phyloP scores from a whole-genome alignment of 2,113 vertebrate species.

The Phaethornis superciliosus region DNA sequence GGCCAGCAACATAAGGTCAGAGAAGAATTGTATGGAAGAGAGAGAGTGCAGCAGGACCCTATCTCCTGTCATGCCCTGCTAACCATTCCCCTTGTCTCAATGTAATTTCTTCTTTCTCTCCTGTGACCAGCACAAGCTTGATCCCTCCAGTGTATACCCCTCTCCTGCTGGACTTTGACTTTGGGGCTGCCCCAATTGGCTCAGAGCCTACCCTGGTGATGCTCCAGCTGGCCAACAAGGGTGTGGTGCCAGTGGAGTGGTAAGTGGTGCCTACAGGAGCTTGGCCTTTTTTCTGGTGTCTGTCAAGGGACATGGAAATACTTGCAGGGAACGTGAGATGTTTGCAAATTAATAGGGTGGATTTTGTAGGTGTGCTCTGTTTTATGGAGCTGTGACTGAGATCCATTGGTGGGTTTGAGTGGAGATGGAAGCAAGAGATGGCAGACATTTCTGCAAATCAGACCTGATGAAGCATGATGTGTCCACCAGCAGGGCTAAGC shows the following conservation, averaged over 20 bases:
- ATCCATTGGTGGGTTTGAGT: neutral
- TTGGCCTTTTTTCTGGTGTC: neutral
- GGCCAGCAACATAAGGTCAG: neutral
- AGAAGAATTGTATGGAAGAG: neutral
- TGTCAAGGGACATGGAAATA: neutral
- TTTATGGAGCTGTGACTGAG: neutral
- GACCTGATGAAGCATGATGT: neutral
- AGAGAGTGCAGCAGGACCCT: neutral
- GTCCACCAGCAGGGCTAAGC: neutral
- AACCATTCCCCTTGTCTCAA: neutral
- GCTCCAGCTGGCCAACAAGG: conserved; percentile 85
- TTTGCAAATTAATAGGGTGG: neutral
- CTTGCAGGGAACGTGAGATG: accelerated
- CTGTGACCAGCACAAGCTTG: conserved; percentile 65
- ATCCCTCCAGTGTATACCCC: conserved; percentile 80
- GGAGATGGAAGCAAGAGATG: neutral
- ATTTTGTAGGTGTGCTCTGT: neutral
- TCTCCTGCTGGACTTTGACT: conserved; percentile 86
- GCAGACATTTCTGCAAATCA: neutral
- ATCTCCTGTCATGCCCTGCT: neutral
- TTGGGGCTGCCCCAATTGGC: conserved; percentile 81
- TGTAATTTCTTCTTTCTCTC: conserved; percentile 8
- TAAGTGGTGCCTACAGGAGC: conserved; percentile 52
- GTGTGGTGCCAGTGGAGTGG: conserved; percentile 86
- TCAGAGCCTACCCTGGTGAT: conserved; percentile 79